Evolutionary conservation across 2,113 vertebrate species (phyloP).

Genomic region (Cathartes aura): DNA sequence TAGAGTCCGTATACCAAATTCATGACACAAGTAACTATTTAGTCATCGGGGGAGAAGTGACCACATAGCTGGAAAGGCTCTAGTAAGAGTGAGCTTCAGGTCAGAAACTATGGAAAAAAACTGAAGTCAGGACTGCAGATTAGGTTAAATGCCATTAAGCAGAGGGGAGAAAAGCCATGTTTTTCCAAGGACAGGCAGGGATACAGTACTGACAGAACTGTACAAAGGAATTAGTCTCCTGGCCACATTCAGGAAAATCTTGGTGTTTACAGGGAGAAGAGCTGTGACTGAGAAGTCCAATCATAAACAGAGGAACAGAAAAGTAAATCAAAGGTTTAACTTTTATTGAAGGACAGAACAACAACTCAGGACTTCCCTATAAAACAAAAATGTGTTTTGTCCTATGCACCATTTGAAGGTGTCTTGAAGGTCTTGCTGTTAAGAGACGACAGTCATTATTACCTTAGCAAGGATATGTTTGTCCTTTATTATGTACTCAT

Average conservation of each 20-base stretch:
- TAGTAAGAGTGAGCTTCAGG: not conserved
- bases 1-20: not conserved
- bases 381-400: not conserved
- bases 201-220: not conserved
- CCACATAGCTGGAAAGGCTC: not conserved
- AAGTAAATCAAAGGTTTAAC: not conserved
- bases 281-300: not conserved
- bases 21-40: not conserved
- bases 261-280: not conserved
- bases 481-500: conserved; percentile 99
- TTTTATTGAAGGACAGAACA: not conserved
- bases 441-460: conserved; percentile 27
- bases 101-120: not conserved
- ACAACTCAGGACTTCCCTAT: not conserved
- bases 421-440: not conserved
- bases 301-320: not conserved
- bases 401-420: not conserved
- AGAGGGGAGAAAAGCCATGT: not conserved
- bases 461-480: conserved; percentile 99
- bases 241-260: not conserved
- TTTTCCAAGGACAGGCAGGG: not conserved
- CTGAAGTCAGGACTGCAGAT: not conserved
- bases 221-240: not conserved
- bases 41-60: not conserved
- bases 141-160: not conserved